Evolutionary conservation across 92 coral and sea anemone species (phyloP), one percentile per base, ranked within the genome.

Genomic region (Diadumene lineata): DNA sequence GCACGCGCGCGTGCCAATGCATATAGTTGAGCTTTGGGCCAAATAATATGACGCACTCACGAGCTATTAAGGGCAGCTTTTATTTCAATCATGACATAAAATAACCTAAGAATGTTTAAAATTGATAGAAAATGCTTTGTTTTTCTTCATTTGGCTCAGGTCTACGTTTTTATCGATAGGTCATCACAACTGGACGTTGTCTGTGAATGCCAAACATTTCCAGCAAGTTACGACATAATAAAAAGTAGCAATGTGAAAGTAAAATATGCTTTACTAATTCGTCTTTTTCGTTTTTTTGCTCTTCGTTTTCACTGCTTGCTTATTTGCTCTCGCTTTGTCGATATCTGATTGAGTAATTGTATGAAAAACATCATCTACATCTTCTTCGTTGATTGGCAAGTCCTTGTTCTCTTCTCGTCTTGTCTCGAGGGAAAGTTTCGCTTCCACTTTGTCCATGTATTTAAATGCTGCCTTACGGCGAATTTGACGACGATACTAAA

Each of bases 271-370:
- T n/a, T n/a, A n/a, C 51, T 21, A 50, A 70, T 25, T 19, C 19
- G 62, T 24, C 34, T 34, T 56, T 18, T 8, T 56, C 34, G 32
- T 72, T 60, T 56, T 66, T 43, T 66, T 72, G 50, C 56, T 19
- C 17, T 28, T 62, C 7, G 68, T 1, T 16, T 28, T 62, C 1
- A 53, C 19, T 53, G 38, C n/a, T 2, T 11, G 2, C 68, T 62
- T 62, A 34, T 73, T 73, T 8, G 58, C 34, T 23, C 82, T 55
- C 22, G 97, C 84, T 34, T 80, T 84, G 48, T 94, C 91, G 62
- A 94, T 66, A 72, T 94, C 98, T 68, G 94, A 89, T 76, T 94
- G 98, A 69, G 98, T 94, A 48, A 94, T 70, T 7, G 97, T 91
- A 56, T 94, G 96, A 79, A 94, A 94, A 23, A 94, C 86, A 70